A percentile compares a stretch with the other conserved stretches of the same genome.
Evolutionary conservation across 2,113 vertebrate species (phyloP).

Genomic region (Triplophysa dalaica): DNA sequence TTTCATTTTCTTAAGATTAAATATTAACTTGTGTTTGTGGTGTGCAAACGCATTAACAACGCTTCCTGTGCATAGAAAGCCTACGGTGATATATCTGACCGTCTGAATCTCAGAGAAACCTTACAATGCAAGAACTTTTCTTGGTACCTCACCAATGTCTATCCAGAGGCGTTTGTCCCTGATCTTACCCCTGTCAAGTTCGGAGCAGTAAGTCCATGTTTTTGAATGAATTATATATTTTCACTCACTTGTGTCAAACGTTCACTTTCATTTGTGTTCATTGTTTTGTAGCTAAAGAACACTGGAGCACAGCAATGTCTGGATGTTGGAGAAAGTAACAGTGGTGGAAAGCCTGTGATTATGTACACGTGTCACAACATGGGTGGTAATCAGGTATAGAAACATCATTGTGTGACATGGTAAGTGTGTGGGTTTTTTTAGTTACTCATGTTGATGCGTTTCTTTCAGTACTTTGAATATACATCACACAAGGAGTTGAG

Average conservation of each 20-base stretch:
- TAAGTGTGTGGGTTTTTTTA: not conserved
- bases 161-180: slow-evolving; percentile 91
- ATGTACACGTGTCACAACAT: slow-evolving; percentile 93
- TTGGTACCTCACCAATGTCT: slow-evolving; percentile 89
- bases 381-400: slow-evolving; percentile 92
- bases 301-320: slow-evolving; percentile 79
- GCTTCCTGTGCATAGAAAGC: slow-evolving; percentile 71
- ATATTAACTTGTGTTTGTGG: not conserved
- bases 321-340: slow-evolving; percentile 88
- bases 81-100: slow-evolving; percentile 86
- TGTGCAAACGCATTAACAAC: not conserved
- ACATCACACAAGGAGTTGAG: slow-evolving; percentile 85
- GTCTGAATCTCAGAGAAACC: slow-evolving; percentile 80
- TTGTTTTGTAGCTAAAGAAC: slow-evolving; percentile 80
- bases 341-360: slow-evolving; percentile 86
- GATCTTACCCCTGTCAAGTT: slow-evolving; percentile 81
- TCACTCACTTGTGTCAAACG: not conserved
- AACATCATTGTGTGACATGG: not conserved
- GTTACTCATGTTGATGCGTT: not conserved
- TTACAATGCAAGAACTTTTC: slow-evolving; percentile 92
- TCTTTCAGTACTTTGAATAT: slow-evolving; percentile 90
- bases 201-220: slow-evolving; percentile 81
- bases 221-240: not conserved
- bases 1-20: not conserved
- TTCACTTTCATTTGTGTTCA: not conserved